Base-by-base conservation (phyloP, 2,113 vertebrate species). In the Rhinogobius similis region DNA sequence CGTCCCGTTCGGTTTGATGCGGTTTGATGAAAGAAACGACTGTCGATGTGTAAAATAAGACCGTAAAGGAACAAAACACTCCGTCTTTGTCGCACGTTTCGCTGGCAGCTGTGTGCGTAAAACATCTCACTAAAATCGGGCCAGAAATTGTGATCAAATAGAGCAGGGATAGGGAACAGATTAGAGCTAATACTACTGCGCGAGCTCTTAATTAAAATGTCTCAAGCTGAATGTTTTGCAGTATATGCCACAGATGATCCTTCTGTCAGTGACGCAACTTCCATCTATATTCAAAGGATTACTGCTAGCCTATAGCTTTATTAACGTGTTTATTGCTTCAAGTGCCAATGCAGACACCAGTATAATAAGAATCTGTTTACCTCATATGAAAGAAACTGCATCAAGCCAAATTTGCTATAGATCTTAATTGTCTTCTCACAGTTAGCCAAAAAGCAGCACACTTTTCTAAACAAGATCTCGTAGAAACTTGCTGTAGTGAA, bases 131-230 rank as follows among this genome's bases (percentile, higher is more conserved):
- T 61, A 18, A 36, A 11, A 61, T 61, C 72, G 85, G 86, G 86
- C 85, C 85, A 84, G 84, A 76, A 65, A 21, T 79, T 73, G 50
- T 81, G 75, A 82, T 62, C 79, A 85, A 79, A 88, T 78, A 70
- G 56, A 61, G 16, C 62, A 39, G 53, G 50, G 68, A 62, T 73
- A 62, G 70, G 53, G 50, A 66, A 62, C 75, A 62, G 70, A 81
- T 83, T 82, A 61, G 29, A 2, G 8, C 18, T 58, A 58, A 32
- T 61, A 11, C 20, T 18, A 2, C 29, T 10, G 29, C 58, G 10
- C 68, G 62, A 55, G 70, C 41, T 10, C n/a, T 39, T 70, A 74
- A 82, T 73, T 23, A 67, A 58, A 76, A 66, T 58, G 67, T 70
- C 32, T 36, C 32, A 36, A 36, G 32, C 32, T 36, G 3, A 36